Base-by-base conservation (phyloP, 1,140 invertebrate species). In the Reticulitermes speratus region DNA sequence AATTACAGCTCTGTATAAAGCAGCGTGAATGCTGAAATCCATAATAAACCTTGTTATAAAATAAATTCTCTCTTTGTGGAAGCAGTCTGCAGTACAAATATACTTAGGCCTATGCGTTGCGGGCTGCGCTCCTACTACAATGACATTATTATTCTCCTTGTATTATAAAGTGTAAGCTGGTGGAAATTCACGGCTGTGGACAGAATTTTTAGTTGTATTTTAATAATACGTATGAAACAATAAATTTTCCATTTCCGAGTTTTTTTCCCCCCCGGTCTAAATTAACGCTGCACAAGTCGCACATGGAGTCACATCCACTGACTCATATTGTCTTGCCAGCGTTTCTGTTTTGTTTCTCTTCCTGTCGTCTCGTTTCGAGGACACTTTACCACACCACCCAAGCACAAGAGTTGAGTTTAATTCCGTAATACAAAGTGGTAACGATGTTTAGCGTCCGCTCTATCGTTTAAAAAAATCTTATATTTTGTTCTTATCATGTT, bases 201-300 rank as follows among this genome's bases (percentile, higher is more conserved):
- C 25, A 3, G 65, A 9, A 75, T 75, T 30, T 75, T 75, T 30
- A 75, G 65, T 75, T 75, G 1, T 16, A 25, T 75, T 75, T 2
- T 30, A 75, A 75, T 75, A 75, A 75, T 75, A 75, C n/a, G 65
- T 75, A 11, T 30, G 8, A 30, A 75, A 14, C 65, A 30, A 75
- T 75, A 75, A 75, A 75, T 75, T 75, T 30, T 75, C 25, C 65
- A 75, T 75, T 75, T 75, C n/a, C n/a, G n/a, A 75, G 25, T 75
- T n/a, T 75, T 25, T 75, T n/a, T 75, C 2, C 38, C 11, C 7
- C 14, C 65, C 65, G n/a, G 65, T 75, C 65, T 75, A 75, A 75
- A 75, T 75, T 75, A 75, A 75, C n/a, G n/a, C 7, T 25, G 2
- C n/a, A n/a, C 25, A 75, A 75, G 65, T 30, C n/a, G 25, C 65